Evolutionary conservation across 2,113 vertebrate species (phyloP), one percentile per base, ranked within the genome.

Genomic region (Cyprinus carpio): DNA sequence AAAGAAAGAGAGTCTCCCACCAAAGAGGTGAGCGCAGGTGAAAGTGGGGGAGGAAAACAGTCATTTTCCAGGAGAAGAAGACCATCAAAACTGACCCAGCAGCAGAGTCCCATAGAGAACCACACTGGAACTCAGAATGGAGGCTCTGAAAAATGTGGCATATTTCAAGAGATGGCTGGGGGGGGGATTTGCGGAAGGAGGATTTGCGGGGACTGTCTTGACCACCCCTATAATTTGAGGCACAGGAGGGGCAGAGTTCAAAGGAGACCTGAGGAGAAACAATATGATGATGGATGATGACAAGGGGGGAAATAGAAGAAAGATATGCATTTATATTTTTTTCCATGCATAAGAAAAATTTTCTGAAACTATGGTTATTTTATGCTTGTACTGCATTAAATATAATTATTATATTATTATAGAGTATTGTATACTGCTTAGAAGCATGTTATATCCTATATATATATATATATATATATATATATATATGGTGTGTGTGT

Each of bases 201-300:
- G n/a, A n/a, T n/a, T n/a, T n/a, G n/a, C n/a, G n/a, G n/a, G 67
- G n/a, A 64, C 10, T 18, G 27, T 65, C 31, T 62, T 51, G 27
- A 43, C 7, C 46, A 71, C 31, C n/a, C 74, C 0, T 87, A 82
- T 84, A 87, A 87, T 79, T 69, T 54, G 40, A 84, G 84, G 62
- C 34, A 16, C 2, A 71, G 31, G 62, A 86, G 60, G 46, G 25
- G 18, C 15, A 16, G 25, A 46, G 1, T 25, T 23, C 62, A 82
- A 49, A 65, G 12, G 79, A 71, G 46, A 27, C 16, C 76, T 31
- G 25, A 65, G 34, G n/a, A 74, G 29, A 75, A 62, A 72, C 43
- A 29, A 12, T 71, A 29, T 62, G 20, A 71, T 75, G 58, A 84
- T 75, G 81, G 65, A 51, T 54, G 20, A 67, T 12, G 29, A 80